A percentile compares a stretch with the other conserved stretches of the same genome.
Evolutionary conservation across 2,797 vertebrate species (phyloP).

Genomic region (Fistularia commersonii): DNA sequence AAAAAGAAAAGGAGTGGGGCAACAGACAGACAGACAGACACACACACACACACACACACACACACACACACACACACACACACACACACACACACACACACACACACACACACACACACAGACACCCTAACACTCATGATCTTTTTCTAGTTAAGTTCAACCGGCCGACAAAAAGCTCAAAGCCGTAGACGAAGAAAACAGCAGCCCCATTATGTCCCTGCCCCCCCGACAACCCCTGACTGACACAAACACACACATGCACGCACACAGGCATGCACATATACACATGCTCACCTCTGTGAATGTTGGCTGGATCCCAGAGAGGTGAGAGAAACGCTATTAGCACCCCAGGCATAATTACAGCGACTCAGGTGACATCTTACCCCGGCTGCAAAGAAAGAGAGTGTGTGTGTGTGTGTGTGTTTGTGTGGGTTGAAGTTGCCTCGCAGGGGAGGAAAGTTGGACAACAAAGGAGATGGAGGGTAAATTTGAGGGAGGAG

Average conservation of each 20-base stretch:
- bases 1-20: too few relatives aligned
- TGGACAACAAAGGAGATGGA: constrained; percentile 65
- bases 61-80: too few relatives aligned
- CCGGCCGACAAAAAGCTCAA: constrained; percentile 30
- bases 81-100: too few relatives aligned
- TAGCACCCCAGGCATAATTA: constrained; percentile 78
- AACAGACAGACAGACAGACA: too few relatives aligned
- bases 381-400: constrained; percentile 52
- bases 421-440: constrained; percentile 54
- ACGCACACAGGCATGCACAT: constrained; percentile 21
- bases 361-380: constrained; percentile 75
- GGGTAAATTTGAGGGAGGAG: constrained; percentile 63
- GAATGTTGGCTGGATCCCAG: constrained; percentile 33
- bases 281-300: constrained; percentile 35
- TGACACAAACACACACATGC: constrained; percentile 19
- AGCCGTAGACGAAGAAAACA: constrained; percentile 14
- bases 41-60: too few relatives aligned
- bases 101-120: too few relatives aligned
- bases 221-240: not conserved
- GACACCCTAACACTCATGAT: too few relatives aligned
- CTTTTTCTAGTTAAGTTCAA: constrained; percentile 21
- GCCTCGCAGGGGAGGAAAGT: constrained; percentile 59
- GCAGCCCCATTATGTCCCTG: constrained; percentile 36
- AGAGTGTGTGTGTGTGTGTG: constrained; percentile 15
- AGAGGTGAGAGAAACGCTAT: constrained; percentile 75